Base-by-base conservation (phyloP, 2,888 invertebrate species). In the Trachelus iudaicus region DNA sequence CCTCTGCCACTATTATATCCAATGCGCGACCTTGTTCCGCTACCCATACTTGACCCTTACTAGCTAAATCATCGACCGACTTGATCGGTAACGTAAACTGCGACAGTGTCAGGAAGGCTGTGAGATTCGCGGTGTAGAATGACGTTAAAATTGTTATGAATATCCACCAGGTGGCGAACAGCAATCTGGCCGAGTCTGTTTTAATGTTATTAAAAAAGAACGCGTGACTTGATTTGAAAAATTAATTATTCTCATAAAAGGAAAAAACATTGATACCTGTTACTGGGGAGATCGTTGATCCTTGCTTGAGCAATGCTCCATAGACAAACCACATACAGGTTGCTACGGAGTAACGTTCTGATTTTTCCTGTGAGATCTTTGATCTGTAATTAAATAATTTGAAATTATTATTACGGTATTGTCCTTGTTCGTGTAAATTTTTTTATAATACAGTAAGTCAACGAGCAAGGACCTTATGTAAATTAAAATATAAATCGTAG, bases 121-220 rank as follows among this genome's bases (percentile, higher is more conserved):
- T 97, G 87, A 98, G 92, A 91, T 97, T 97, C 12, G 97, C 97
- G 3, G 97, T 98, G 91, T 98, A 98, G 91, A 97, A 97, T 15
- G 97, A 96, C 0, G 97, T 97, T 74, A 97, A 92, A 76, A 97
- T 94, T 69, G 96, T 96, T 84, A 97, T 96, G 90, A 97, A 97
- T 80, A 98, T 94, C 97, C 97, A 97, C 97, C 97, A 97, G 0
- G 97, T 97, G 13, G 97, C 96, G 91, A 97, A 97, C 12, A 97
- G 92, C 69, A 97, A 92, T 76, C 97, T 93, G 0, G 97, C 95
- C 33, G 97, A 95, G 91, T 97, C 97, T 97, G 34, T 33, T 33
- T 23, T 33, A 31, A 34, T 34, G 1, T 73, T n/a, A 9, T 73
- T 73, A 3, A 35, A n/a, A n/a, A 12, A 23, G 4, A 31, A 4